Percentiles rank a stretch among this genome's conserved stretches.
These are phyloP conservation scores for Protophormia terraenovae DNA, from an alignment of 2,888 invertebrate genomes.

Conservation along the genomic window DNA sequence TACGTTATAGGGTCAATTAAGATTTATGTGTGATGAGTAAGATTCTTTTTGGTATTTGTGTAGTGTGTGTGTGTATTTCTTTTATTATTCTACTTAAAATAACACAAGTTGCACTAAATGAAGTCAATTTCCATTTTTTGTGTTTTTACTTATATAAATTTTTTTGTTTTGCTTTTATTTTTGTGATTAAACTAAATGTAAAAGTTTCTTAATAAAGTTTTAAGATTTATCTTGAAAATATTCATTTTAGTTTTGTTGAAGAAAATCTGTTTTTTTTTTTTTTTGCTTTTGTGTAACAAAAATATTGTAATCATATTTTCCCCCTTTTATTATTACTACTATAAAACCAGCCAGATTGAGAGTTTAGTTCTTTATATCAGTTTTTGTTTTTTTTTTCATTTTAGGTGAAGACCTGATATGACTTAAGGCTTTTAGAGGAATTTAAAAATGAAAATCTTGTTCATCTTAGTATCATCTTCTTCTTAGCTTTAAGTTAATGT, in stretches of 20 bases:
- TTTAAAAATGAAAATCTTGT: constrained; percentile 45
- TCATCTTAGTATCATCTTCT: constrained; percentile 39
- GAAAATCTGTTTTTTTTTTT: constrained; percentile 33
- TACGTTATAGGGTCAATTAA: constrained; percentile 73
- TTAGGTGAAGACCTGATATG: constrained; percentile 47
- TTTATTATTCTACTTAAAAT: constrained; percentile 50
- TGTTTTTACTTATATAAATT: no score
- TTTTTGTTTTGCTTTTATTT: constrained; percentile 4
- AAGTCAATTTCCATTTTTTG: constrained; percentile 38
- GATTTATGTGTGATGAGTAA: constrained; percentile 67
- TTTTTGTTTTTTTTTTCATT: not conserved
- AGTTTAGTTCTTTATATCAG: constrained; percentile 17
- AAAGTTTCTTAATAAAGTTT: constrained; percentile 60
- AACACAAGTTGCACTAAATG: constrained; percentile 45
- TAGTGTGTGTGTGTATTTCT: not conserved
- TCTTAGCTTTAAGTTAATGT: constrained; percentile 17
- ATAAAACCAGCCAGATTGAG: constrained; percentile 2
- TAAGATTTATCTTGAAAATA: constrained; percentile 54
- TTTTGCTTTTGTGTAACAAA: constrained; percentile 20
- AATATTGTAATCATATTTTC: constrained; percentile 44
- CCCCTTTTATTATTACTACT: constrained; percentile 6
- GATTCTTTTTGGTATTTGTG: constrained; percentile 19
- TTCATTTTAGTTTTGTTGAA: constrained; percentile 28
- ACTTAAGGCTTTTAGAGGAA: constrained; percentile 48
- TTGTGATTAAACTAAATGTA: constrained; percentile 38